A percentile compares a stretch with the other conserved stretches of the same genome.
These are phyloP conservation scores for Conops quadrifasciatus DNA, from an alignment of 2,888 invertebrate species.

Conservation along the genomic window DNA sequence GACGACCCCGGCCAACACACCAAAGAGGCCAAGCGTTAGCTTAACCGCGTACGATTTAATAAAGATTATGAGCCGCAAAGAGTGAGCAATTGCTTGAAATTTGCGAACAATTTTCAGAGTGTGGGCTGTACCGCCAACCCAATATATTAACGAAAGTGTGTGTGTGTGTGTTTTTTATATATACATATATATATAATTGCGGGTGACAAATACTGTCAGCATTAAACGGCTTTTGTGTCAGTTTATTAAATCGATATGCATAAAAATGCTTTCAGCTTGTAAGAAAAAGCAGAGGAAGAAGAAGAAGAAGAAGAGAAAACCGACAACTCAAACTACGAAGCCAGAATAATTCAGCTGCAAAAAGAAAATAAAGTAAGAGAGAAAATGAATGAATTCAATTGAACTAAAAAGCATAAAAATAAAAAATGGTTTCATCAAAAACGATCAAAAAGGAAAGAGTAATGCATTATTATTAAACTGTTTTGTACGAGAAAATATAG, in stretches of 20 bases:
- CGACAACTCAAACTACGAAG: background rate
- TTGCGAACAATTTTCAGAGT: conserved; percentile 48
- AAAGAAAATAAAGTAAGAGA: conserved; percentile 4
- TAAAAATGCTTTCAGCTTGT: background rate
- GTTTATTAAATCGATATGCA: conserved; percentile 25
- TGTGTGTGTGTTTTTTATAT: conserved; percentile 61
- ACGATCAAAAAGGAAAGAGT: too few species aligned
- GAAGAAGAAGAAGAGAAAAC: too few species aligned
- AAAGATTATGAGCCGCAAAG: conserved; percentile 44
- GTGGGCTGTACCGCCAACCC: background rate
- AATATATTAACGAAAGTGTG: conserved; percentile 1
- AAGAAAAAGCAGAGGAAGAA: too few species aligned
- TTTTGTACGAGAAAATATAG: too few species aligned
- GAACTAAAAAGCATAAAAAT: too few species aligned
- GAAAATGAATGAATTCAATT: background rate
- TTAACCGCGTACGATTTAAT: conserved; percentile 23
- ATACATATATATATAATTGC: conserved; percentile 57
- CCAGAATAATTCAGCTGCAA: background rate
- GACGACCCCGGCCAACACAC: background rate
- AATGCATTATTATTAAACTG: too few species aligned
- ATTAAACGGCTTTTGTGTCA: conserved; percentile 42
- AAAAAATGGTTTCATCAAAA: too few species aligned
- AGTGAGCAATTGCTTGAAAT: conserved; percentile 61
- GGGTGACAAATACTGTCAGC: conserved; percentile 62
- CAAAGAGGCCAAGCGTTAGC: conserved; percentile 22